A percentile compares a stretch with the other conserved stretches of the same genome.
Evolutionary conservation across 2,888 invertebrate genomes (phyloP).

Genomic region (Sclerodermus sp.): DNA sequence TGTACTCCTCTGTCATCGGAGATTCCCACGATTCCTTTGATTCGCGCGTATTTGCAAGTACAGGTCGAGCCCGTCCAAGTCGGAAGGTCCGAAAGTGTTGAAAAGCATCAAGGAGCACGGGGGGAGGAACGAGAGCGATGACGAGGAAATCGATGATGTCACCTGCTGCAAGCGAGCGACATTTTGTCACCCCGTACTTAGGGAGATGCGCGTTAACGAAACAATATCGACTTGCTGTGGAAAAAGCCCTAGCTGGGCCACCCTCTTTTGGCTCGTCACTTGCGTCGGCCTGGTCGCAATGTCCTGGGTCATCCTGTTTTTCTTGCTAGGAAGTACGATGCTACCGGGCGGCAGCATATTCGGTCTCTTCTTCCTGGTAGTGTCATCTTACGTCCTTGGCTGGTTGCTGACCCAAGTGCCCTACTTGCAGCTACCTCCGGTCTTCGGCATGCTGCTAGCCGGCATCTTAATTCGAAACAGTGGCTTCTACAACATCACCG

Average conservation of each 20-base stretch:
- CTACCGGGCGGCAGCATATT: constrained; percentile 38
- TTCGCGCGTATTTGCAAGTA: no score
- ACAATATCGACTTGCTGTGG: constrained; percentile 23
- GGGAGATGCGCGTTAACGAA: constrained; percentile 34
- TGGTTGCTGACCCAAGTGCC: constrained; percentile 44
- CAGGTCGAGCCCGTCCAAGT: no score
- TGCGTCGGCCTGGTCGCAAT: constrained; percentile 18
- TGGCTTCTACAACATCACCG: constrained; percentile 38
- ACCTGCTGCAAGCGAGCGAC: constrained; percentile 42
- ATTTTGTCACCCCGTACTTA: constrained; percentile 33
- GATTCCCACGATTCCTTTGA: no score
- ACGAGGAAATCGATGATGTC: constrained; percentile 7
- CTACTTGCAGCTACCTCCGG: constrained; percentile 59
- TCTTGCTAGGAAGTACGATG: constrained; percentile 38
- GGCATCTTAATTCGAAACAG: constrained; percentile 47
- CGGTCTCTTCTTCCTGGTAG: constrained; percentile 37
- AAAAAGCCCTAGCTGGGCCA: constrained; percentile 35
- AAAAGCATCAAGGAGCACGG: not conserved
- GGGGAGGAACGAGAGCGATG: not conserved
- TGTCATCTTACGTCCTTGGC: constrained; percentile 42
- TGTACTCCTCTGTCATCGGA: no score
- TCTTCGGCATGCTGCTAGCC: constrained; percentile 67
- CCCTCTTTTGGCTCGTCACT: constrained; percentile 36
- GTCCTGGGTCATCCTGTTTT: constrained; percentile 35
- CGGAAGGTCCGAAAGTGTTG: no score